These are phyloP conservation scores for Capra hircus DNA, from an alignment of 2,113 vertebrate species.

Conservation along the genomic window DNA sequence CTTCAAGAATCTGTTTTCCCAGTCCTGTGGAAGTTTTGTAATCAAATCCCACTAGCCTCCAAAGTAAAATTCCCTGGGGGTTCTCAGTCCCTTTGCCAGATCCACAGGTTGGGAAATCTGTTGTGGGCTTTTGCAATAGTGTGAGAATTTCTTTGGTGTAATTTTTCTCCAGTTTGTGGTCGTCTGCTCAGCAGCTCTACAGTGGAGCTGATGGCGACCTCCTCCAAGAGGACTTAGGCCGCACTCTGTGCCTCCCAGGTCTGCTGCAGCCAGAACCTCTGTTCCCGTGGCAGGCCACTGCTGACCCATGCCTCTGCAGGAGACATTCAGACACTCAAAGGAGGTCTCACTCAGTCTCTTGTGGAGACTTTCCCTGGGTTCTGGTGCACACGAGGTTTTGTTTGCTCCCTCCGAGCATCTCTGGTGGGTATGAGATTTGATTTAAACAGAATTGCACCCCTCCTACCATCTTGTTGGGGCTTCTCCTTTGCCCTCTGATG, in stretches of 20 bases:
- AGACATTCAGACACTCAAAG: background rate
- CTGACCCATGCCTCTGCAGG: background rate
- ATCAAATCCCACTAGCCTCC: background rate
- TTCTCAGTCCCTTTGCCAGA: background rate
- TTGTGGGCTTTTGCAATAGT: background rate
- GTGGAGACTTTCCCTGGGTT: background rate
- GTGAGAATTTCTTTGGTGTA: background rate
- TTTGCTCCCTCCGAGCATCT: background rate
- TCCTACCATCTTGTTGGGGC: background rate
- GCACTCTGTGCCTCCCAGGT: background rate
- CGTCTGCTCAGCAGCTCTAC: accelerated
- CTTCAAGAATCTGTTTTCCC: background rate
- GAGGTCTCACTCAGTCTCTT: background rate
- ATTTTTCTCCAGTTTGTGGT: background rate
- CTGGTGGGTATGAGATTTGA: background rate
- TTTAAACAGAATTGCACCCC: background rate
- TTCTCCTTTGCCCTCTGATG: background rate
- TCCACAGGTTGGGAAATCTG: background rate
- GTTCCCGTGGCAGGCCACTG: background rate
- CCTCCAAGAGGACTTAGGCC: background rate
- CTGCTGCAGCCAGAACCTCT: background rate
- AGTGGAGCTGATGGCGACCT: background rate
- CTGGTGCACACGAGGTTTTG: background rate
- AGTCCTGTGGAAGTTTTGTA: background rate
- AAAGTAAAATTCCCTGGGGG: background rate